Conservation (phyloP, 2,113 vertebrate species). For the Diadophis punctatus region DNA sequence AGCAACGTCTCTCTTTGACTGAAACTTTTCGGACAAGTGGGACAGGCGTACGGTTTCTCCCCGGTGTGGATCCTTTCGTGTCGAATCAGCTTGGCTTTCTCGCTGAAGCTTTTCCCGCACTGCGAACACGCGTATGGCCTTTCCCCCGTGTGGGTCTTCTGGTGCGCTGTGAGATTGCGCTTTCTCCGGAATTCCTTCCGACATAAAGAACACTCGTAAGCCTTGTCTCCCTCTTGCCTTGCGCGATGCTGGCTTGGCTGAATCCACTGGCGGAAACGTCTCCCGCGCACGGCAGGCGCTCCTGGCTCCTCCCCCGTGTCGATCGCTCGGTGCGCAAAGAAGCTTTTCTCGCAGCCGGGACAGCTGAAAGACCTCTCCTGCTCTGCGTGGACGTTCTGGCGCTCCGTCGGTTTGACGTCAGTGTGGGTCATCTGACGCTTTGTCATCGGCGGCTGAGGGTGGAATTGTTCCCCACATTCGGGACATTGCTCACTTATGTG, state of each 20-base stretch:
- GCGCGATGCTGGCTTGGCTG: neutral
- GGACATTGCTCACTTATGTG: neutral
- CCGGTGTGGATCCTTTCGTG: neutral
- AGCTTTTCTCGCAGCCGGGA: neutral
- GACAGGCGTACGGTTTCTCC: neutral
- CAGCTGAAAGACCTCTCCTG: neutral
- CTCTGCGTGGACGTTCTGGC: neutral
- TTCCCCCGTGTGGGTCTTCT: neutral
- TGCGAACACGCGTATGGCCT: neutral
- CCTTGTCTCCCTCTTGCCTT: neutral
- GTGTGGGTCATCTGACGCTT: neutral
- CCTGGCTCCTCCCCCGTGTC: neutral
- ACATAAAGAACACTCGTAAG: neutral
- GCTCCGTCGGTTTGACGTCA: neutral
- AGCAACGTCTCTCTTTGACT: neutral
- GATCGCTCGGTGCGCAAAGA: neutral
- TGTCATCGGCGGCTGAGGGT: neutral
- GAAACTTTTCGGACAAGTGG: neutral
- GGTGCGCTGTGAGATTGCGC: neutral
- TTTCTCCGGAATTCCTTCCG: neutral
- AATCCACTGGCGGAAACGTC: neutral
- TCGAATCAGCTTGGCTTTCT: neutral
- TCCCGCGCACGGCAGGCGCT: accelerated
- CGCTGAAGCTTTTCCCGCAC: neutral
- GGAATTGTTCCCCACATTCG: neutral